Conservation (phyloP, 2,113 vertebrate species). For the Limnothrissa miodon region DNA sequence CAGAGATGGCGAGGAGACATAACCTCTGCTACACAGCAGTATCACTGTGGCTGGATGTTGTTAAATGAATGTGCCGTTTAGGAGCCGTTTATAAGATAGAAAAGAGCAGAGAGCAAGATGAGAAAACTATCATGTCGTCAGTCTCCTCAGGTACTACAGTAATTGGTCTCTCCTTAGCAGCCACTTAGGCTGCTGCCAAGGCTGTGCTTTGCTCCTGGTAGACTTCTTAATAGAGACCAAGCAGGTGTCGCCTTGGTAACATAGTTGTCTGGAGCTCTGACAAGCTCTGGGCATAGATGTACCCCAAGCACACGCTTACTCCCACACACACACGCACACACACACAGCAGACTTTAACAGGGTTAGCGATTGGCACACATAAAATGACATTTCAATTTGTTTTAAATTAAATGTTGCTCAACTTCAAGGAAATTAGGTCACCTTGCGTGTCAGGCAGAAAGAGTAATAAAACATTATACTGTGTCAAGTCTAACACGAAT, state of each 20-base stretch:
- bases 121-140: conserved; percentile 50
- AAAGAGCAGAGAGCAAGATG: conserved; percentile 39
- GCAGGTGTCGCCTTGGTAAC: conserved; percentile 66
- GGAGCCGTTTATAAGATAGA: conserved; percentile 52
- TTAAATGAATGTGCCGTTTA: conserved; percentile 54
- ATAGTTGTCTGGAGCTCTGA: conserved; percentile 52
- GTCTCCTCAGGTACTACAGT: conserved; percentile 47
- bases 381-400: not conserved
- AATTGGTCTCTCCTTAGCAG: conserved; percentile 56
- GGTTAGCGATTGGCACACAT: not conserved
- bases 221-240: conserved; percentile 62
- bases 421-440: conserved; percentile 16
- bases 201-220: conserved; percentile 52
- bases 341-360: not conserved
- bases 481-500: not conserved
- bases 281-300: conserved; percentile 5
- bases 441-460: not conserved
- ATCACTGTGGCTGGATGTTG: conserved; percentile 47
- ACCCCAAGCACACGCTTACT: not conserved
- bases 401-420: conserved; percentile 15
- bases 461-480: not conserved
- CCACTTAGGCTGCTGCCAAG: conserved; percentile 56
- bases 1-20: conserved; percentile 58
- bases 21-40: conserved; percentile 53
- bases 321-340: not conserved